These are phyloP conservation scores for Ceratina calcarata DNA, from an alignment of 1,140 invertebrate genomes.

Conservation along the genomic window DNA sequence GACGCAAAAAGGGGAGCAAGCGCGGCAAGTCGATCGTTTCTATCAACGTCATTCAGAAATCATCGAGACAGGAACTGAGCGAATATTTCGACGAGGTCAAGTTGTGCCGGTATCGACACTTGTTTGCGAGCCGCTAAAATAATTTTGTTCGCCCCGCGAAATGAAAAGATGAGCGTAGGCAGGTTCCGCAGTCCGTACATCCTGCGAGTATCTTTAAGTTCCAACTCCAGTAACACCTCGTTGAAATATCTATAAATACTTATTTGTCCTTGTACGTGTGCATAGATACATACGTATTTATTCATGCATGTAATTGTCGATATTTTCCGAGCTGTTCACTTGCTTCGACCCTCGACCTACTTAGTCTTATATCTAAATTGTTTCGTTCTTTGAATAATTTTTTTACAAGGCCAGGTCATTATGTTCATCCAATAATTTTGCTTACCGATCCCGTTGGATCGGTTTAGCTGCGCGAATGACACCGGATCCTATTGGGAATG, in stretches of 20 bases:
- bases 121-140: background rate
- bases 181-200: background rate
- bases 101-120: background rate
- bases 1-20: too few species aligned
- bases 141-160: background rate
- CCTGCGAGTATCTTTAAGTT: background rate
- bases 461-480: background rate
- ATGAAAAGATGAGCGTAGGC: background rate
- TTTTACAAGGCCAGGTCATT: too few species aligned
- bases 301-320: background rate
- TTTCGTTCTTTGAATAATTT: background rate
- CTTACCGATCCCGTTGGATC: background rate
- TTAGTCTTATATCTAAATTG: background rate
- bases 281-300: too few species aligned
- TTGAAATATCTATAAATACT: background rate
- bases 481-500: too few species aligned
- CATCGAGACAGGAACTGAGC: background rate
- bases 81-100: background rate
- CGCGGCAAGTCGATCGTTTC: background rate
- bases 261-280: too few species aligned
- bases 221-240: background rate
- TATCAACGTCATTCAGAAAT: slow-evolving; percentile 5
- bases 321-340: background rate
- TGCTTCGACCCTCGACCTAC: background rate
- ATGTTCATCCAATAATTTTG: too few species aligned